Evolutionary conservation across 2,113 vertebrate genomes (phyloP).

Genomic region (Gadus macrocephalus): DNA sequence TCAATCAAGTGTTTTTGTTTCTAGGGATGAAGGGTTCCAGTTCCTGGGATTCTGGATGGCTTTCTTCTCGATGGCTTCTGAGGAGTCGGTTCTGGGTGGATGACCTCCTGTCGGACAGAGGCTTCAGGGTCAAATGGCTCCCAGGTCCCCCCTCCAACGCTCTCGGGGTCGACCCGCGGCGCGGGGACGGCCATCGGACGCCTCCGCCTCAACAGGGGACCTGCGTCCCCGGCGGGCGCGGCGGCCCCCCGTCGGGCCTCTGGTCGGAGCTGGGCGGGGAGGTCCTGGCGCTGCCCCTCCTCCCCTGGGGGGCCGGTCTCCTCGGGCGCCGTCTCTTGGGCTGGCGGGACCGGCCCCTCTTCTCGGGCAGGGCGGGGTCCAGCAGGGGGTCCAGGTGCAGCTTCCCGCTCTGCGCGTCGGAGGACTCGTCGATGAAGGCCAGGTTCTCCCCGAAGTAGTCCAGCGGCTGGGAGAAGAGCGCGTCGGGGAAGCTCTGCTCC

Average conservation of each 20-base stretch:
- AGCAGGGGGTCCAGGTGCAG: conserved; percentile 62
- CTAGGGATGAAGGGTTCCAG: too few relatives aligned
- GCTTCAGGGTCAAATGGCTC: too few relatives aligned
- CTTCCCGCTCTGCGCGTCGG: conserved; percentile 79
- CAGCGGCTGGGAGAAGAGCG: conserved; percentile 67
- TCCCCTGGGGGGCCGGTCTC: conserved; percentile 41
- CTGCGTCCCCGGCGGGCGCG: conserved; percentile 38
- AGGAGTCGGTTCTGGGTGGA: too few relatives aligned
- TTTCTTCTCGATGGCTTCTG: too few relatives aligned
- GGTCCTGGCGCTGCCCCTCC: conserved; percentile 38
- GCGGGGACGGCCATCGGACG: conserved; percentile 21
- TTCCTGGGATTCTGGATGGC: too few relatives aligned
- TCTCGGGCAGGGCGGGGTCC: conserved; percentile 37
- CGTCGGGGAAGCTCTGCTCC: conserved; percentile 30
- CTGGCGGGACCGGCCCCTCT: conserved; percentile 21
- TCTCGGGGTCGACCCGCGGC: not conserved
- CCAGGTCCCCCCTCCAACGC: too few relatives aligned
- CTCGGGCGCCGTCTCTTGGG: conserved; percentile 65
- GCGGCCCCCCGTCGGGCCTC: conserved; percentile 57
- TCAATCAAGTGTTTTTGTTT: conserved; percentile 23
- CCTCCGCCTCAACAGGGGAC: conserved; percentile 37
- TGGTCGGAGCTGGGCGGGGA: conserved; percentile 26
- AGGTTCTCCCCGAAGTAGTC: conserved; percentile 87
- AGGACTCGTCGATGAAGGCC: conserved; percentile 87
- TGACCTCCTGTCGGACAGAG: too few relatives aligned